Percentiles rank a stretch among this genome's conserved stretches.
Evolutionary conservation across 2,888 invertebrate genomes (phyloP).

Genomic region (Frankliniella fusca): DNA sequence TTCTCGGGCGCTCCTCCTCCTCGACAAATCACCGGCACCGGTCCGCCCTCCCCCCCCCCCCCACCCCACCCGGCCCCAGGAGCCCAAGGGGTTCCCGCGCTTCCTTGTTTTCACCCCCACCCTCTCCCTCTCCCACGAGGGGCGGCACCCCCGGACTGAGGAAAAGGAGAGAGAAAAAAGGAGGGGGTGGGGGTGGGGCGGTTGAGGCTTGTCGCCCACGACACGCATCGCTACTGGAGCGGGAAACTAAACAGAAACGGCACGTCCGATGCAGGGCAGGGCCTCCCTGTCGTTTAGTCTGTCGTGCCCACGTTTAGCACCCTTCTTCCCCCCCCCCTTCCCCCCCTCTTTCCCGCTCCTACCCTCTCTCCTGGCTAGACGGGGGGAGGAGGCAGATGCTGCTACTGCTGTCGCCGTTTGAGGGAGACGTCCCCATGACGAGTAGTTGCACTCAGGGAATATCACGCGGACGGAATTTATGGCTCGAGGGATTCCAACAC

Average conservation of each 20-base stretch:
- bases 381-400: background rate
- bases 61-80: background rate
- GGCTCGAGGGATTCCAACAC: background rate
- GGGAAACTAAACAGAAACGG: conserved; percentile 14
- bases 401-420: background rate
- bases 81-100: too few species aligned
- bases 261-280: conserved; percentile 10
- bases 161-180: background rate
- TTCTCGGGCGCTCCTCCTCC: background rate
- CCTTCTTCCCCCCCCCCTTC: background rate
- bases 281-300: background rate
- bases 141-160: too few species aligned
- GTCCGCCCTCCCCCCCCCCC: background rate
- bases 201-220: background rate
- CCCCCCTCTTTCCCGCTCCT: too few species aligned
- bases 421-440: background rate
- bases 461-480: background rate
- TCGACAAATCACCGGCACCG: background rate
- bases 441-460: conserved; percentile 6
- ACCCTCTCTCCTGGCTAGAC: background rate
- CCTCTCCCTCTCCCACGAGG: background rate
- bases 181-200: background rate
- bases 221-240: conserved; percentile 7
- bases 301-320: too few species aligned
- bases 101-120: background rate